Percentiles rank a stretch among this genome's conserved stretches.
These are phyloP conservation scores for Vipera latastei DNA, from an alignment of 2,797 vertebrate species.

Conservation along the genomic window DNA sequence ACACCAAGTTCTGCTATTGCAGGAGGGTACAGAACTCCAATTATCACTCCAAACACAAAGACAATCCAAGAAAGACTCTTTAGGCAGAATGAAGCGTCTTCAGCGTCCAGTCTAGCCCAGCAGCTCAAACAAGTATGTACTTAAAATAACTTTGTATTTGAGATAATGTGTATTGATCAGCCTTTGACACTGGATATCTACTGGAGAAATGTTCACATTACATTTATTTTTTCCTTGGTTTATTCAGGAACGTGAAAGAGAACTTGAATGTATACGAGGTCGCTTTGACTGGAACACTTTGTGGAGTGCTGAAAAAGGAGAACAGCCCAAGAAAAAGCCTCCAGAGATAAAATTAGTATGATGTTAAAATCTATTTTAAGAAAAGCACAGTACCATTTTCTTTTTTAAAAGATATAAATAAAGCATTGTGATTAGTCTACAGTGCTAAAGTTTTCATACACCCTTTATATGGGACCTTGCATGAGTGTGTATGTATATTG, in stretches of 20 bases:
- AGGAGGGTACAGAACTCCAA: conserved; percentile 55
- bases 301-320: conserved; percentile 74
- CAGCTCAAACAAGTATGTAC: conserved; percentile 85
- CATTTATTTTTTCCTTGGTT: neutral
- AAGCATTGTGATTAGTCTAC: neutral
- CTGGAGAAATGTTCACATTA: neutral
- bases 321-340: conserved; percentile 55
- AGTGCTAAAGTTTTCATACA: neutral
- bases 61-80: conserved; percentile 84
- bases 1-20: conserved; percentile 67
- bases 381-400: neutral
- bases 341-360: conserved; percentile 68
- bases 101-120: conserved; percentile 80
- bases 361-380: neutral
- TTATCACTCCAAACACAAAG: conserved; percentile 80
- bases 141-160: neutral
- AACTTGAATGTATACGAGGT: conserved; percentile 85
- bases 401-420: neutral
- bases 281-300: conserved; percentile 83
- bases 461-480: neutral
- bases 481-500: neutral
- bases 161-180: neutral
- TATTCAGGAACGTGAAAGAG: conserved; percentile 86
- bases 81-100: conserved; percentile 77
- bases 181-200: neutral